Evolutionary conservation across 1,140 invertebrate species (phyloP).

Genomic region (Orius laevigatus): DNA sequence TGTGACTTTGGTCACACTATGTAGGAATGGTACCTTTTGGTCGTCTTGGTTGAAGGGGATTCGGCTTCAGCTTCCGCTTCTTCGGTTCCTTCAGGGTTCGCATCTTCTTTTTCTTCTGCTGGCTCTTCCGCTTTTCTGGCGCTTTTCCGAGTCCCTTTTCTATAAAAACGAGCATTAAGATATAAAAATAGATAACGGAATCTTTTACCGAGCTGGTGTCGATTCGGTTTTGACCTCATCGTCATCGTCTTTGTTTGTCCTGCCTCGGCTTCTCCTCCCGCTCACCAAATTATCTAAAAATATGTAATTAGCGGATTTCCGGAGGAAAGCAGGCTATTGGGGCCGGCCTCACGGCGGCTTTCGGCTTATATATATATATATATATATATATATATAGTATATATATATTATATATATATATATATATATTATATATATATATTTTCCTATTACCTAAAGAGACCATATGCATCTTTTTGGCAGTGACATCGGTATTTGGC

Average conservation of each 20-base stretch:
- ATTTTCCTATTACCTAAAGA: conserved; percentile 10
- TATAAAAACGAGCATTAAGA: not conserved
- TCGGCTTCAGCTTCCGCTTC: not conserved
- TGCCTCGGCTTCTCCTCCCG: conserved; percentile 5
- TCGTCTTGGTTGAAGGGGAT: conserved; percentile 1
- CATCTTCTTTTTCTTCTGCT: not conserved
- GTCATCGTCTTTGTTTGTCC: conserved; percentile 8
- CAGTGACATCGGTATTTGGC: conserved; percentile 6
- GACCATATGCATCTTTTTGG: conserved; percentile 16
- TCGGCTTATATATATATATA: too few relatives aligned
- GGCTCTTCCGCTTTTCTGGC: conserved; percentile 4
- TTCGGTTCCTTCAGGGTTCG: not conserved
- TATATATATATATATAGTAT: too few relatives aligned
- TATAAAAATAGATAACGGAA: not conserved
- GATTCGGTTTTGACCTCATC: too few relatives aligned
- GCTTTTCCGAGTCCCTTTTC: conserved; percentile 1
- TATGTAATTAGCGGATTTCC: too few relatives aligned
- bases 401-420: too few relatives aligned
- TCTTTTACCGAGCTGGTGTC: conserved; percentile 1
- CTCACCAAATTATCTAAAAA: conserved; percentile 12
- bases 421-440: too few relatives aligned
- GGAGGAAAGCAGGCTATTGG: too few relatives aligned
- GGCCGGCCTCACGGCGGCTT: too few relatives aligned
- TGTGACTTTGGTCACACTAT: not conserved
- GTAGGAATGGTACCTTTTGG: too few relatives aligned